A percentile compares a stretch with the other conserved stretches of the same genome.
Conservation (phyloP, 2,888 invertebrate genomes). For the Pheosia tremula region DNA sequence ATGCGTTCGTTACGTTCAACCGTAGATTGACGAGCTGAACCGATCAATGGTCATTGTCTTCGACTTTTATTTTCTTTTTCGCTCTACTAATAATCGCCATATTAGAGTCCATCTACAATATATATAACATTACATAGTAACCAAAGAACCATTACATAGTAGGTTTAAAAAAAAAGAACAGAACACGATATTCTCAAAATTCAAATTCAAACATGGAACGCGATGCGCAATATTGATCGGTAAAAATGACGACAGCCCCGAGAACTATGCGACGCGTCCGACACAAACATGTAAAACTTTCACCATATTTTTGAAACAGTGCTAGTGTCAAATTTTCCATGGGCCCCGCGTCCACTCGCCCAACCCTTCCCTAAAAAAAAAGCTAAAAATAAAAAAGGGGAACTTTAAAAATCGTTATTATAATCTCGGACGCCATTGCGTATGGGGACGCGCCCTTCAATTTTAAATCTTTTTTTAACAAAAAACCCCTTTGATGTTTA, state of each 20-base stretch:
- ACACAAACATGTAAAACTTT: slow-evolving; percentile 60
- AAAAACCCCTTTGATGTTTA: slow-evolving; percentile 84
- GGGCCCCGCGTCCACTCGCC: slow-evolving; percentile 73
- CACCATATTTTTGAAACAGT: slow-evolving; percentile 71
- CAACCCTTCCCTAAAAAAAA: slow-evolving; percentile 74
- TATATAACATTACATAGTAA: too few relatives aligned
- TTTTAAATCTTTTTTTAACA: slow-evolving; percentile 79
- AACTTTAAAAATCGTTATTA: slow-evolving; percentile 84
- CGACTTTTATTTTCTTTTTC: not conserved
- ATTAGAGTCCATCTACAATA: not conserved
- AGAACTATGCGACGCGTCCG: slow-evolving; percentile 27
- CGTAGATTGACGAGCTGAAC: slow-evolving; percentile 30
- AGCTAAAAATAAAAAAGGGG: slow-evolving; percentile 75
- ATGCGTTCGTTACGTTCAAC: slow-evolving; percentile 26
- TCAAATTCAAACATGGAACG: not conserved
- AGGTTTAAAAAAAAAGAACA: not conserved
- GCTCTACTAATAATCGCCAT: not conserved
- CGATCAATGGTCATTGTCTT: slow-evolving; percentile 16
- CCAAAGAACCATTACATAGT: too few relatives aligned
- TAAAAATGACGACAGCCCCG: slow-evolving; percentile 19
- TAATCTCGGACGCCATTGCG: slow-evolving; percentile 83
- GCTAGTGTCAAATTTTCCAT: slow-evolving; percentile 76
- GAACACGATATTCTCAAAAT: not conserved
- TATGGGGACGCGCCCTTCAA: slow-evolving; percentile 81
- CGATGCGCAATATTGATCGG: slow-evolving; percentile 21